Evolutionary conservation across 2,797 vertebrate genomes (phyloP).

Genomic region (Takifugu ocellatus): DNA sequence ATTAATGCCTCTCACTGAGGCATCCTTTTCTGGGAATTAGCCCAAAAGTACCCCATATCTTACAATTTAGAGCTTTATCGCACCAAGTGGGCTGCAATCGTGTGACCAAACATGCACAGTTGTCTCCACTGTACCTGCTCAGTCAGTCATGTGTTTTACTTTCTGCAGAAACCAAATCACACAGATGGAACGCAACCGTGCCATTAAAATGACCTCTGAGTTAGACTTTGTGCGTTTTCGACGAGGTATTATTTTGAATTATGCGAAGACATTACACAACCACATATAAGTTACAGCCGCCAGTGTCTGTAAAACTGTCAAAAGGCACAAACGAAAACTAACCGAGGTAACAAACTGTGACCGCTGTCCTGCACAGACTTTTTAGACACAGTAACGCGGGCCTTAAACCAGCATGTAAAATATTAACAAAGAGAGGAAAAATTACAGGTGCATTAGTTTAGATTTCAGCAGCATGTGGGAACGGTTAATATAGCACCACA

Average conservation of each 20-base stretch:
- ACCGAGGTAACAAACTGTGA: slow-evolving; percentile 41
- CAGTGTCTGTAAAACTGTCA: slow-evolving; percentile 60
- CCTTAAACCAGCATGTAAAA: slow-evolving; percentile 49
- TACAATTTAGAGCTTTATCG: slow-evolving; percentile 29
- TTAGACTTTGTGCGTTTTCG: slow-evolving; percentile 36
- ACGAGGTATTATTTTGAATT: slow-evolving; percentile 52
- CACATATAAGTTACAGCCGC: slow-evolving; percentile 53
- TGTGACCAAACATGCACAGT: slow-evolving; percentile 14
- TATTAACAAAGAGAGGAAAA: slow-evolving; percentile 62
- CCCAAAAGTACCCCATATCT: slow-evolving; percentile 23
- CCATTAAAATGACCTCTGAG: slow-evolving; percentile 38
- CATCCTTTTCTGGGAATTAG: slow-evolving; percentile 46
- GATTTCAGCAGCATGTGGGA: slow-evolving; percentile 69
- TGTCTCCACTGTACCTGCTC: slow-evolving; percentile 9
- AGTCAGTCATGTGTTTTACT: slow-evolving; percentile 10
- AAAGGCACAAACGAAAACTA: slow-evolving; percentile 53
- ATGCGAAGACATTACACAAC: slow-evolving; percentile 55
- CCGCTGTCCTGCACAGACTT: slow-evolving; percentile 31
- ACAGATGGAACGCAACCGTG: slow-evolving; percentile 39
- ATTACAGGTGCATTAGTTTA: slow-evolving; percentile 66
- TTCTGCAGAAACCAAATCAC: slow-evolving; percentile 30
- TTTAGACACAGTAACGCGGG: slow-evolving; percentile 45
- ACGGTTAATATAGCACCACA: slow-evolving; percentile 56
- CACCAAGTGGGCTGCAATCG: slow-evolving; percentile 8
- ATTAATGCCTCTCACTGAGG: slow-evolving; percentile 34